These are phyloP conservation scores for Danio kyathit DNA, from an alignment of 2,797 vertebrate species.

Conservation along the genomic window DNA sequence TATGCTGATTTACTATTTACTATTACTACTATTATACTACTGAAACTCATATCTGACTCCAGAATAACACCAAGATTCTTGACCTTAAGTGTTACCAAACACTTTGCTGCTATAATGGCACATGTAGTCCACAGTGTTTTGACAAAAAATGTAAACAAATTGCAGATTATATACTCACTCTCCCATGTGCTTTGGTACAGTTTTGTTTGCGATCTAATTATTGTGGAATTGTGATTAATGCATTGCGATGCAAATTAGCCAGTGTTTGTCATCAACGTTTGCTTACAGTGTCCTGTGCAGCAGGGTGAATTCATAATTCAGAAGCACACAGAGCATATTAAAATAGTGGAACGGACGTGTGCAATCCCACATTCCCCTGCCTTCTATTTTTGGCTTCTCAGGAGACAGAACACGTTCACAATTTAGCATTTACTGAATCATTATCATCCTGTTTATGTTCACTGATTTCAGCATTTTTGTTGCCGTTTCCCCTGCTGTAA, in stretches of 20 bases:
- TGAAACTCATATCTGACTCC: no score
- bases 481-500: neutral
- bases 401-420: neutral
- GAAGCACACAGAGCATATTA: neutral
- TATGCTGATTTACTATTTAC: no score
- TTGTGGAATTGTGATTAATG: neutral
- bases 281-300: constrained; percentile 12
- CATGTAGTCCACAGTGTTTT: no score
- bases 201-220: neutral
- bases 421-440: neutral
- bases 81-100: no score
- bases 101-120: no score
- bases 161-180: neutral
- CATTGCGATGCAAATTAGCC: neutral
- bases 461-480: constrained; percentile 5
- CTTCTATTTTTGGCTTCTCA: constrained; percentile 12
- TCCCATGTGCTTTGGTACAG: neutral
- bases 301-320: neutral
- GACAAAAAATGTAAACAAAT: neutral
- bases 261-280: neutral
- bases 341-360: neutral
- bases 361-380: neutral
- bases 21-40: no score
- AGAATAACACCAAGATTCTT: no score
- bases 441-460: constrained; percentile 30